A percentile compares a stretch with the other conserved stretches of the same genome.
These are phyloP conservation scores for Trichosurus vulpecula DNA, from an alignment of 2,797 vertebrate genomes.

Conservation along the genomic window DNA sequence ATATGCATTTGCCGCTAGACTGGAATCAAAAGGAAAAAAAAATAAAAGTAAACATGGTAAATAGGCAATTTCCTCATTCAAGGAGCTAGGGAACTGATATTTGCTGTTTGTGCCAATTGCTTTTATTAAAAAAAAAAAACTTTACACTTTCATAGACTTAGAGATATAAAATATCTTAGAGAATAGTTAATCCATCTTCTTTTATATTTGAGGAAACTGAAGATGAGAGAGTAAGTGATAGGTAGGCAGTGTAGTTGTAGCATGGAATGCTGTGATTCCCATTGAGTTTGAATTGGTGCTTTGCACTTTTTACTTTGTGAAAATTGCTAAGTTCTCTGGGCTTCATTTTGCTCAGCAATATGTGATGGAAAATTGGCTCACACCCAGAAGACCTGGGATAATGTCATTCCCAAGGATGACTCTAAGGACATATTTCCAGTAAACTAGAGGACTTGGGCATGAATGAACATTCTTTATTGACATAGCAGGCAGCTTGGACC, in stretches of 20 bases:
- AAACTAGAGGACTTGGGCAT: neutral
- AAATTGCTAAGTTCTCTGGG: neutral
- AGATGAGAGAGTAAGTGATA: neutral
- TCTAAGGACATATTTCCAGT: neutral
- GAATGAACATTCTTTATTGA: too few relatives aligned
- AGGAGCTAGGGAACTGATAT: neutral
- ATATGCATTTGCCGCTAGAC: neutral
- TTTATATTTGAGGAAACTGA: neutral
- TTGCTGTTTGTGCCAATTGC: neutral
- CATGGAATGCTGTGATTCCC: neutral
- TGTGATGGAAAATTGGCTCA: neutral
- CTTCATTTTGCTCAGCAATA: neutral
- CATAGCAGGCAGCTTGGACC: too few relatives aligned
- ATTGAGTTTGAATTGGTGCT: neutral
- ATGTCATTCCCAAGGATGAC: neutral
- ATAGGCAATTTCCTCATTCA: neutral
- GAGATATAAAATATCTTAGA: neutral
- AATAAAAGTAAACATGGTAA: neutral
- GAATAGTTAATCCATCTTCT: neutral
- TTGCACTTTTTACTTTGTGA: neutral
- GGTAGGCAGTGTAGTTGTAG: neutral
- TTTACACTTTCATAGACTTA: neutral
- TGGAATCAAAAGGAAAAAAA: neutral
- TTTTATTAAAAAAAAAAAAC: neutral
- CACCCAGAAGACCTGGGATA: neutral